phyloP scores from a whole-genome alignment of 2,113 vertebrate genomes.

The Anser brachyrhynchus region DNA sequence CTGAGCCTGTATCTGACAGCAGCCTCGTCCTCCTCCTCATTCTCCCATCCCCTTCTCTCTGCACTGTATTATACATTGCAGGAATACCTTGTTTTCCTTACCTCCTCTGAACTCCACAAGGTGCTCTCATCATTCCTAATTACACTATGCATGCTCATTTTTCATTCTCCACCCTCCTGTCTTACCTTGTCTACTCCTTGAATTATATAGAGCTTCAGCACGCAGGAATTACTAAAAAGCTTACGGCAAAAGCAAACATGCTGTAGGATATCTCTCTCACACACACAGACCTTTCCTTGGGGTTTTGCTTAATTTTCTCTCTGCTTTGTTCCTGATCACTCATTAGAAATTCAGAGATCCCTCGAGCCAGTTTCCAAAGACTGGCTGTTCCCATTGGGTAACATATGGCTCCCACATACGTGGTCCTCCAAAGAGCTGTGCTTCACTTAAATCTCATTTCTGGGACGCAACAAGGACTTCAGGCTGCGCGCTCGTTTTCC shows the following conservation, averaged over 20 bases:
- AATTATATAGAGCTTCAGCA: not conserved
- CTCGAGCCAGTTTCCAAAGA: not conserved
- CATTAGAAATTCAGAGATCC: slow-evolving; percentile 8
- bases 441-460: not conserved
- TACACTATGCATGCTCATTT: not conserved
- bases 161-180: not conserved
- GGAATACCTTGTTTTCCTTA: not conserved
- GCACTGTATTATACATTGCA: not conserved
- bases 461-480: not conserved
- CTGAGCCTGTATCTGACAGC: not conserved
- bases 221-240: not conserved
- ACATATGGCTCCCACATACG: not conserved
- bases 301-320: slow-evolving; percentile 3
- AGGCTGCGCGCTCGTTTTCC: not conserved
- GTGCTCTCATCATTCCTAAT: not conserved
- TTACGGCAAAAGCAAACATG: not conserved
- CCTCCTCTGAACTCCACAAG: not conserved
- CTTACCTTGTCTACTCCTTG: not conserved
- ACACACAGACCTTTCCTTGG: not conserved
- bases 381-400: not conserved
- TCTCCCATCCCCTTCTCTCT: not conserved
- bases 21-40: not conserved
- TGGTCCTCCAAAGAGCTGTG: slow-evolving; percentile 9
- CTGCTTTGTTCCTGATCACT: not conserved
- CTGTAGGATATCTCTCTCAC: not conserved